Evolutionary conservation across 2,113 vertebrate species (phyloP), one percentile per base, ranked within the genome.

Genomic region (Corythornis madagascariensis): DNA sequence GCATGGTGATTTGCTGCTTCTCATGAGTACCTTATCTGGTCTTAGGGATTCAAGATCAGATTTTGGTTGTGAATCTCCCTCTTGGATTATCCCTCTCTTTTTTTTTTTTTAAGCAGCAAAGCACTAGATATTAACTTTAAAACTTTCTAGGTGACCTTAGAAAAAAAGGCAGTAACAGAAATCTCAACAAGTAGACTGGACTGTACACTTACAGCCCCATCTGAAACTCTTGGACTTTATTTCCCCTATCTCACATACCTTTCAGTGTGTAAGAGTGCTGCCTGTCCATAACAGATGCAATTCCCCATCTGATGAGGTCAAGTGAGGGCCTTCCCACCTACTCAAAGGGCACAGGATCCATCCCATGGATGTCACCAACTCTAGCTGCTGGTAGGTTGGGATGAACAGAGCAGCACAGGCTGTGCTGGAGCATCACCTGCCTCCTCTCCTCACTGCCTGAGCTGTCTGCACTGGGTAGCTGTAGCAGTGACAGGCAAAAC

Each of bases 401-500:
- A 10, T 5, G 40, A 40, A 10, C 2, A 7, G 48, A 76, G 16
- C 7, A 0, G 0, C 8, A 5, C 5, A 9, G 20, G 48, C 47
- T 71, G 52, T 9, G 35, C 75, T 31, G 66, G 53, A 84, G 52
- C 81, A 35, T 53, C 6, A 3, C 35, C 25, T 73, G 60, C 31
- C n/a, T 71, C 8, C 28, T 15, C 22, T 21, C 6, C 8, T 45
- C 3, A 1, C 85, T 38, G 2, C 2, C 59, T 24, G 56, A 57
- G 81, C 3, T 45, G 67, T 43, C 60, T 48, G 71, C 40, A 3
- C 35, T 0, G 4, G 38, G 25, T 72, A 71, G 67, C 66, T 66
- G n/a, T 33, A 20, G 56, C 81, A 77, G 14, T 24, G 48, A 57
- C 7, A 42, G 55, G 79, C 71, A 85, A 83, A 92, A 70, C 25